Evolutionary conservation across 2,113 vertebrate species (phyloP), one percentile per base, ranked within the genome.

Genomic region (Emberiza fucata): DNA sequence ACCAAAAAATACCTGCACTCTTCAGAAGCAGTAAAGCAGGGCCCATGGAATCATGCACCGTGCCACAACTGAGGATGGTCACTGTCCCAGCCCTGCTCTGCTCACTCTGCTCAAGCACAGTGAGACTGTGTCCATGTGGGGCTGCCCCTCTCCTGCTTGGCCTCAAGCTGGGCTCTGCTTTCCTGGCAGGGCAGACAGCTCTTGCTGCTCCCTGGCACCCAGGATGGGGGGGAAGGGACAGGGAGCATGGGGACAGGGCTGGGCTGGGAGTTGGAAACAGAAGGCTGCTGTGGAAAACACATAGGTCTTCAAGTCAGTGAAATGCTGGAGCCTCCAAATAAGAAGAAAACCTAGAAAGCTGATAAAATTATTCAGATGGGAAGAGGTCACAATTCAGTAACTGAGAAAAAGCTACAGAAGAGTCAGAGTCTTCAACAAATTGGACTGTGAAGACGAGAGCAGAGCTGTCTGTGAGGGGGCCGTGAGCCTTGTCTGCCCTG

Each of bases 31-130:
- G 31, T 15, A 59, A 50, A 70, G 10, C 47, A 39, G 56, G 57
- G 21, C 33, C n/a, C 4, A 3, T 21, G 44, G 35, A 57, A 21
- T 40, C 0, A 0, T 45, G 64, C 68, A 17, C 28, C 0, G 0
- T 37, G 22, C 9, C 20, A 33, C 29, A 39, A 1, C 19, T 19
- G 20, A 18, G n/a, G 48, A n/a, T 42, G 47, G 19, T 31, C 63
- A 25, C 57, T 28, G 35, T 12, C 86, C 14, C 51, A 60, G 76
- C 31, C 44, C 60, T 45, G 48, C 63, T n/a, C 28, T 68, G 25
- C 33, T 64, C 72, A 14, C 10, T 22, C 48, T n/a, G 14, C 37
- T 29, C 5, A 9, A 44, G 20, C 63, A 20, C 54, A 18, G 18
- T 6, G n/a, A 47, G 22, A 21, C 53, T 11, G 33, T 22, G 28